Conservation (phyloP, 2,113 vertebrate species). For the Sinocyclocheilus anophthalmus region DNA sequence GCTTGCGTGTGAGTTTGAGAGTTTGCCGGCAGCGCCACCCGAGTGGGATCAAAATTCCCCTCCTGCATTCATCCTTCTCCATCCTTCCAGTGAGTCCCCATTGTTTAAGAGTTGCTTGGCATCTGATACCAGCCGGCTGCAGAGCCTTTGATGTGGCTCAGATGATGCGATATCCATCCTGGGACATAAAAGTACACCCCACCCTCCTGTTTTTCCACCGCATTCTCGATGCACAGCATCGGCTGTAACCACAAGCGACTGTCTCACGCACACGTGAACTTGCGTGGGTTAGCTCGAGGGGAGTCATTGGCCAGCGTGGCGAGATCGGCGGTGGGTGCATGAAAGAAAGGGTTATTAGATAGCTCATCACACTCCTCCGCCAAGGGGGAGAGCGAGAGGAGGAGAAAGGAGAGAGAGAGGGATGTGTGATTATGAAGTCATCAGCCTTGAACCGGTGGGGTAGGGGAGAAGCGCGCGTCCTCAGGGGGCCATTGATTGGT, state of each 20-base stretch:
- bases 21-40: constrained; percentile 60
- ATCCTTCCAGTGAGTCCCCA: constrained; percentile 74
- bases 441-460: constrained; percentile 97
- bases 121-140: constrained; percentile 64
- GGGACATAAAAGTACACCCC: constrained; percentile 62
- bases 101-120: constrained; percentile 79
- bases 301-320: constrained; percentile 64
- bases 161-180: constrained; percentile 70
- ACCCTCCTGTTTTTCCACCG: constrained; percentile 49
- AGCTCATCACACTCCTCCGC: constrained; percentile 91
- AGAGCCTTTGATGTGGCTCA: constrained; percentile 78
- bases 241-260: constrained; percentile 54
- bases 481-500: constrained; percentile 99
- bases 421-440: constrained; percentile 99
- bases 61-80: constrained; percentile 69
- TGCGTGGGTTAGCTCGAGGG: constrained; percentile 33
- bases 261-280: constrained; percentile 58
- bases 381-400: constrained; percentile 72
- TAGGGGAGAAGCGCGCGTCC: constrained; percentile 87
- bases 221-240: constrained; percentile 33
- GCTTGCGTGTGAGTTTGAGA: constrained; percentile 55
- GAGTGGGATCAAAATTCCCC: constrained; percentile 69
- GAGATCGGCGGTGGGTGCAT: constrained; percentile 69
- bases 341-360: constrained; percentile 86
- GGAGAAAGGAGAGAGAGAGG: constrained; percentile 65